These are phyloP conservation scores for Tenrec ecaudatus DNA, from an alignment of 2,113 vertebrate genomes.

Conservation along the genomic window DNA sequence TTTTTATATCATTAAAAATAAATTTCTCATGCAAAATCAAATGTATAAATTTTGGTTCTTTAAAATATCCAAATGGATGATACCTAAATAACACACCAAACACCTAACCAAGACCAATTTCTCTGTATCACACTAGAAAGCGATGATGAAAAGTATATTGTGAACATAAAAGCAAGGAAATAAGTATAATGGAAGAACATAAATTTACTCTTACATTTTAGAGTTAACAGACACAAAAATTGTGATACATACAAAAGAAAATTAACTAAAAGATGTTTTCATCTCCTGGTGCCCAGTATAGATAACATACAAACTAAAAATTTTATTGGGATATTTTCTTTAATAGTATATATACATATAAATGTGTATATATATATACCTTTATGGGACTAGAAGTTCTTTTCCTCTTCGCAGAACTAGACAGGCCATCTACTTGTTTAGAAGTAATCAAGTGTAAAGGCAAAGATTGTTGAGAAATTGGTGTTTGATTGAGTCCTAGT, in stretches of 20 bases:
- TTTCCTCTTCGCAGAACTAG: slow-evolving; percentile 98
- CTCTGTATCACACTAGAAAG: slow-evolving; percentile 78
- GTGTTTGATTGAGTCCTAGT: slow-evolving; percentile 93
- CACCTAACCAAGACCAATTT: slow-evolving; percentile 70
- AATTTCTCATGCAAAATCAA: slow-evolving; percentile 75
- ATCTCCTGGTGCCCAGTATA: no score
- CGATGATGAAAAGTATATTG: slow-evolving; percentile 83
- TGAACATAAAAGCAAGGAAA: slow-evolving; percentile 82
- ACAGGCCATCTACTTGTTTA: slow-evolving; percentile 95
- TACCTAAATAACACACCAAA: slow-evolving; percentile 72
- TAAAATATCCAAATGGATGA: slow-evolving; percentile 80
- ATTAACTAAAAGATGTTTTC: no score
- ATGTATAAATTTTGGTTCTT: slow-evolving; percentile 71
- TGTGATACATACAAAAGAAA: no score
- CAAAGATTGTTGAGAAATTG: slow-evolving; percentile 93
- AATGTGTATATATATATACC: no score
- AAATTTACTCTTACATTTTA: slow-evolving; percentile 76
- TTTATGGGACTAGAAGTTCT: slow-evolving; percentile 97
- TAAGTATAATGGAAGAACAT: slow-evolving; percentile 86
- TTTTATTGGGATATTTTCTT: slow-evolving; percentile 86
- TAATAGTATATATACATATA: no score
- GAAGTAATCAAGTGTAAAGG: slow-evolving; percentile 93
- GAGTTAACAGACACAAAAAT: slow-evolving; percentile 83
- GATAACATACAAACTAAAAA: no score
- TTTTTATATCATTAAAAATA: slow-evolving; percentile 71